Percentiles rank a stretch among this genome's conserved stretches.
Conservation (phyloP, 2,888 invertebrate genomes). For the Drosophila gaucha region DNA sequence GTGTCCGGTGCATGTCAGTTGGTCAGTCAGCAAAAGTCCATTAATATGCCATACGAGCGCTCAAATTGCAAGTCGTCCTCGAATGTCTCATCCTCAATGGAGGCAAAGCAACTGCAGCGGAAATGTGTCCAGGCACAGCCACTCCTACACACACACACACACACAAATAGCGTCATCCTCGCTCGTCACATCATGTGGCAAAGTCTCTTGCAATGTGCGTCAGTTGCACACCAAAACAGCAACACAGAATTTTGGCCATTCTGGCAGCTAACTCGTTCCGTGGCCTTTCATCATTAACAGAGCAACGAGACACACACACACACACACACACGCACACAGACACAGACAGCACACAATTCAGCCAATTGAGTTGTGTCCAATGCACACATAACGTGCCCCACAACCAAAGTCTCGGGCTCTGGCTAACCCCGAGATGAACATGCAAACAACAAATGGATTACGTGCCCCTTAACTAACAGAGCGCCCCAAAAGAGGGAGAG, state of each 20-base stretch:
- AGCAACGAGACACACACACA: slow-evolving; percentile 25
- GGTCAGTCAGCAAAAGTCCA: slow-evolving; percentile 55
- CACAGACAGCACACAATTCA: slow-evolving; percentile 38
- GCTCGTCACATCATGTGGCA: slow-evolving; percentile 46
- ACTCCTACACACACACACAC: slow-evolving; percentile 43
- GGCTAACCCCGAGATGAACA: slow-evolving; percentile 52
- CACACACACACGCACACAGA: slow-evolving; percentile 15
- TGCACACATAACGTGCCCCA: slow-evolving; percentile 51
- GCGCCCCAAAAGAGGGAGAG: slow-evolving; percentile 6
- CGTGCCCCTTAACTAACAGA: slow-evolving; percentile 63
- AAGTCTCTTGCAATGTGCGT: slow-evolving; percentile 58
- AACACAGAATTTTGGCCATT: slow-evolving; percentile 63
- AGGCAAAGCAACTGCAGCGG: slow-evolving; percentile 62
- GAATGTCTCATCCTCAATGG: slow-evolving; percentile 48
- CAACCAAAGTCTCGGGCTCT: slow-evolving; percentile 13
- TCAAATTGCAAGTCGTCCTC: slow-evolving; percentile 76
- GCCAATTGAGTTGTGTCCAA: slow-evolving; percentile 68
- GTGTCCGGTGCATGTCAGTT: slow-evolving; percentile 41
- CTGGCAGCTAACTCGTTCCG: slow-evolving; percentile 65
- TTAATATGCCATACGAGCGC: slow-evolving; percentile 76
- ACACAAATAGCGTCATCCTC: slow-evolving; percentile 16
- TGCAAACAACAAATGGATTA: slow-evolving; percentile 76
- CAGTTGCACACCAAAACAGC: slow-evolving; percentile 60
- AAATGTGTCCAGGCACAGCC: slow-evolving; percentile 65
- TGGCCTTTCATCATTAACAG: slow-evolving; percentile 71